A percentile compares a stretch with the other conserved stretches of the same genome.
Evolutionary conservation across 1,140 invertebrate species (phyloP).

Genomic region (Drosophila sproati): DNA sequence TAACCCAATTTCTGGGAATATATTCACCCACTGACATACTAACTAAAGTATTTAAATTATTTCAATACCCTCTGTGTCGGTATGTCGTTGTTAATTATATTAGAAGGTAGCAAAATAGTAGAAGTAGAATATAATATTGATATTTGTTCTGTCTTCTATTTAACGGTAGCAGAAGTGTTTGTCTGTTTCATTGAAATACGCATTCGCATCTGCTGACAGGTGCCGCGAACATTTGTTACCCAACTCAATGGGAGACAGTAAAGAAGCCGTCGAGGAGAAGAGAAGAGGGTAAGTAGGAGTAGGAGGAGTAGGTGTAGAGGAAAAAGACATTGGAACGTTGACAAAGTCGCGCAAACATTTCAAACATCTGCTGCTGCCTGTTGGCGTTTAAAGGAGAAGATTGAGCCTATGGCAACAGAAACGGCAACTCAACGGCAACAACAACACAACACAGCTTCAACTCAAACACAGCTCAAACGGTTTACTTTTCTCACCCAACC

Average conservation of each 20-base stretch:
- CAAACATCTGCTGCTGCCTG: slow-evolving; percentile 63
- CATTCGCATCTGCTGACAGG: slow-evolving; percentile 63
- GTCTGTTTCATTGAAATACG: slow-evolving; percentile 22
- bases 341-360: slow-evolving; percentile 75
- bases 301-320: slow-evolving; percentile 16
- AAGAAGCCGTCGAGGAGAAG: slow-evolving; percentile 2
- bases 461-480: slow-evolving; percentile 49
- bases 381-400: slow-evolving; percentile 51
- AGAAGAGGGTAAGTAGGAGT: background rate
- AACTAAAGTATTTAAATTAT: too few relatives aligned
- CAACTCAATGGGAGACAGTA: slow-evolving; percentile 54
- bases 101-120: too few relatives aligned
- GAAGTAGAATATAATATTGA: background rate
- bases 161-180: slow-evolving; percentile 56
- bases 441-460: slow-evolving; percentile 5
- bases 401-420: slow-evolving; percentile 17
- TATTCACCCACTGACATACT: slow-evolving; percentile 33
- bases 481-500: slow-evolving; percentile 72
- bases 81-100: too few relatives aligned
- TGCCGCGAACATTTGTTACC: slow-evolving; percentile 63
- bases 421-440: slow-evolving; percentile 6
- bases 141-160: slow-evolving; percentile 11
- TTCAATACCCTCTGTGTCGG: too few relatives aligned
- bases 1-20: slow-evolving; percentile 60
- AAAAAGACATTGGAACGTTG: slow-evolving; percentile 39